These are phyloP conservation scores for Torymus texanus DNA, from an alignment of 2,888 invertebrate genomes.

Conservation along the genomic window DNA sequence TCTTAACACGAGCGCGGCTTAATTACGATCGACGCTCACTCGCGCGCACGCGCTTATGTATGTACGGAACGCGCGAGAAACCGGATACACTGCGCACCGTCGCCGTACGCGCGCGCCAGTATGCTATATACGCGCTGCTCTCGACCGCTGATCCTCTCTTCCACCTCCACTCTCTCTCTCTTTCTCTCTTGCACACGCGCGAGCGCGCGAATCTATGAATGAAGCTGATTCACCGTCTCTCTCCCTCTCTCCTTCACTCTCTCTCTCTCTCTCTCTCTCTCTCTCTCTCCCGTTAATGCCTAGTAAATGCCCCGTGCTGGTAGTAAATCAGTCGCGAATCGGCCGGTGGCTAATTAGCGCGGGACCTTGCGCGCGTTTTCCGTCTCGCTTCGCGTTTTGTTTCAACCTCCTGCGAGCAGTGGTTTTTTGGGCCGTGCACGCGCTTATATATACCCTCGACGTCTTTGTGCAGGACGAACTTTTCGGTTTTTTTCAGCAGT, in stretches of 20 bases:
- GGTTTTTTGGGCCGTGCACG: too few relatives aligned
- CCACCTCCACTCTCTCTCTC: slow-evolving; percentile 1
- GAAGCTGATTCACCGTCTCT: slow-evolving; percentile 49
- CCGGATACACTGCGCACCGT: slow-evolving; percentile 48
- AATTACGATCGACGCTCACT: slow-evolving; percentile 48
- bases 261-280: slow-evolving; percentile 7
- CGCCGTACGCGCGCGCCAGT: not conserved
- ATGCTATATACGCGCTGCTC: not conserved
- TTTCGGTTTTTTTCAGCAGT: too few relatives aligned
- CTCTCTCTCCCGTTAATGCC: slow-evolving; percentile 64
- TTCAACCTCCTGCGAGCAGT: not conserved
- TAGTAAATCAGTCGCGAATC: slow-evolving; percentile 67
- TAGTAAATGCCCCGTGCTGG: slow-evolving; percentile 50
- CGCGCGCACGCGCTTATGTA: slow-evolving; percentile 12
- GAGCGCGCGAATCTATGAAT: slow-evolving; percentile 20
- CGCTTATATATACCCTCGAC: too few relatives aligned
- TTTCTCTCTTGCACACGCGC: not conserved
- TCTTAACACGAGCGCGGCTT: slow-evolving; percentile 45
- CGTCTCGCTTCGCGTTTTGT: slow-evolving; percentile 37
- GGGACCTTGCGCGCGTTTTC: slow-evolving; percentile 53
- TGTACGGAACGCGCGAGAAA: slow-evolving; percentile 46
- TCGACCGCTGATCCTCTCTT: slow-evolving; percentile 17
- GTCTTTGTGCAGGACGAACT: too few relatives aligned
- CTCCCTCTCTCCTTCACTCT: slow-evolving; percentile 51
- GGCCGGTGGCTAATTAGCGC: slow-evolving; percentile 63